Evolutionary conservation across 1,140 invertebrate genomes (phyloP).

Genomic region (Dolichoris vasculosae): DNA sequence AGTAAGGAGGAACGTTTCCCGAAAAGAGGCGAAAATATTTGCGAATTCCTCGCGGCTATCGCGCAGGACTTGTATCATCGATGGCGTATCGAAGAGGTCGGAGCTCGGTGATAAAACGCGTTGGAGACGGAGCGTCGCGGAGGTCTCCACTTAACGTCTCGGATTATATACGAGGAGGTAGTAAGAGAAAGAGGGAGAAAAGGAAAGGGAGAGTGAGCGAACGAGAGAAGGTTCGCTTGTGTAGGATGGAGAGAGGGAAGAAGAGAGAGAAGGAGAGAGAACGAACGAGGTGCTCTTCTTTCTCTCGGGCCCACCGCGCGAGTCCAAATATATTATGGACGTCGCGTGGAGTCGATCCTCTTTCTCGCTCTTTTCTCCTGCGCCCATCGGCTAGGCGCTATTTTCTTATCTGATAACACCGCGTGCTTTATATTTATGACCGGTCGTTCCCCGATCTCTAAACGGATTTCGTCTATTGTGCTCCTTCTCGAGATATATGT

Average conservation of each 20-base stretch:
- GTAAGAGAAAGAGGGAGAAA: slow-evolving; percentile 38
- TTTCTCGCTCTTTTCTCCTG: slow-evolving; percentile 19
- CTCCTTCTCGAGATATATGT: slow-evolving; percentile 29
- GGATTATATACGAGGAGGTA: slow-evolving; percentile 70
- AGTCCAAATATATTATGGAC: slow-evolving; percentile 61
- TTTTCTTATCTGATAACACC: slow-evolving; percentile 47
- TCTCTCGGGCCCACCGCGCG: slow-evolving; percentile 59
- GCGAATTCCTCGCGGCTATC: neutral
- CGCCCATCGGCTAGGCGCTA: slow-evolving; percentile 21
- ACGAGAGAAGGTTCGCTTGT: neutral
- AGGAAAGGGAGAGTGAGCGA: neutral
- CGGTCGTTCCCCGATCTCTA: slow-evolving; percentile 25
- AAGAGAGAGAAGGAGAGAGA: neutral
- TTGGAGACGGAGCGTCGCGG: slow-evolving; percentile 65
- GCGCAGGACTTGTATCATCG: slow-evolving; percentile 65
- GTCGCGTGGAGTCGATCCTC: slow-evolving; percentile 52
- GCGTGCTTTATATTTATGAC: slow-evolving; percentile 39
- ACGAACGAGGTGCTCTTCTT: slow-evolving; percentile 57
- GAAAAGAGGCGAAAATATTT: too few relatives aligned
- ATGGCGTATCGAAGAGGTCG: slow-evolving; percentile 74
- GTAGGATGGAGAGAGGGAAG: slow-evolving; percentile 18
- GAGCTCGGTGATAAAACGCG: slow-evolving; percentile 73
- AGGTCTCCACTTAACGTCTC: slow-evolving; percentile 73
- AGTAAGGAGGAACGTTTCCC: too few relatives aligned
- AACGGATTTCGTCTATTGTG: slow-evolving; percentile 47